Conservation (phyloP, 2,888 invertebrate species). For the Ashinkailepas kermadecensis region DNA sequence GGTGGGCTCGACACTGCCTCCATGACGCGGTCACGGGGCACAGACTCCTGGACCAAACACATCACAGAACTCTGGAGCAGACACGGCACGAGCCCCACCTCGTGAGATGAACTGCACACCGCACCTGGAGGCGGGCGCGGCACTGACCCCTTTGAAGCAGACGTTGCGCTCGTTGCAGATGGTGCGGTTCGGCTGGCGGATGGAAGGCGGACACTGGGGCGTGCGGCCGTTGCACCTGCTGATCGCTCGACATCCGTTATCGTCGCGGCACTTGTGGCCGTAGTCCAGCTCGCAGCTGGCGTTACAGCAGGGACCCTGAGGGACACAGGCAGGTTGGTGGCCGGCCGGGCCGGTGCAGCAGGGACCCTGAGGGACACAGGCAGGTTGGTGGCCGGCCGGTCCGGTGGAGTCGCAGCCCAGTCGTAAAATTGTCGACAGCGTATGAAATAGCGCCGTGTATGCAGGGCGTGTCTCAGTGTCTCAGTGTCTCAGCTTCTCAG, state of each 20-base stretch:
- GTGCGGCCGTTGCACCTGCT: conserved; percentile 84
- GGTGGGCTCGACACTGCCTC: no score
- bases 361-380: background rate
- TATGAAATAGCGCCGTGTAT: no score
- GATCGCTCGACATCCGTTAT: conserved; percentile 87
- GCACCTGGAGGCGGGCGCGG: conserved; percentile 47
- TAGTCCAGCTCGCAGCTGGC: conserved; percentile 73
- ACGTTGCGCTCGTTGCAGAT: conserved; percentile 96
- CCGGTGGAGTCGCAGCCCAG: no score
- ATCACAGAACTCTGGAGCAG: no score
- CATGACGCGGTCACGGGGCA: background rate
- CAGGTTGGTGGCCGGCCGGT: no score
- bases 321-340: background rate
- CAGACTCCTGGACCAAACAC: background rate
- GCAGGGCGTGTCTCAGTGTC: no score
- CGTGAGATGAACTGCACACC: no score
- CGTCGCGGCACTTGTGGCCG: conserved; percentile 81
- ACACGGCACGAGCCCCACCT: no score
- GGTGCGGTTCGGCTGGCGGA: conserved; percentile 82
- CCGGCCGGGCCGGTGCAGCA: background rate
- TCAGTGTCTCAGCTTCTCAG: no score
- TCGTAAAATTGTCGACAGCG: no score
- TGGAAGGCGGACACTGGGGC: conserved; percentile 84
- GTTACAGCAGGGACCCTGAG: conserved; percentile 72
- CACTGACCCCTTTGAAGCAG: conserved; percentile 82